Percentiles rank a stretch among this genome's conserved stretches.
These are phyloP conservation scores for Aphelocoma coerulescens DNA, from an alignment of 2,113 vertebrate genomes.

Conservation along the genomic window DNA sequence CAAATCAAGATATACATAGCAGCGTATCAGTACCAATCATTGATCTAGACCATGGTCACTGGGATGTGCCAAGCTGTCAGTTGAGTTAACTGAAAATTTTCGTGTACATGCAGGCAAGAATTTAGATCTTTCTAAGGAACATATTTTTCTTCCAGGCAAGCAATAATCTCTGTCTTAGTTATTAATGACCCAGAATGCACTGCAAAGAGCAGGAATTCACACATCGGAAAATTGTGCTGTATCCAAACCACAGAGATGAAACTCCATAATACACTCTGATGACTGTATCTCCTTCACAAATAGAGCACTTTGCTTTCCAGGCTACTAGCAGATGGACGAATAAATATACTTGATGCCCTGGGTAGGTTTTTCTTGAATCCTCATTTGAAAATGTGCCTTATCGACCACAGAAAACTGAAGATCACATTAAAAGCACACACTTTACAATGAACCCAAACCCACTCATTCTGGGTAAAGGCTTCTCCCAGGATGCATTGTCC, in stretches of 20 bases:
- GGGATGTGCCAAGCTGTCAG: background rate
- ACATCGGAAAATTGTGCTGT: background rate
- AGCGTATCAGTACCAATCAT: background rate
- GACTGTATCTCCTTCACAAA: background rate
- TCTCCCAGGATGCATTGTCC: too few species aligned
- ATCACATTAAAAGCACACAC: background rate
- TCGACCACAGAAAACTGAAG: background rate
- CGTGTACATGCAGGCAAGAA: background rate
- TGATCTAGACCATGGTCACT: background rate
- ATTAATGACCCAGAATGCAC: background rate
- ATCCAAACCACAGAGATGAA: background rate
- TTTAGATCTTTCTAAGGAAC: background rate
- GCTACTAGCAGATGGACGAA: background rate
- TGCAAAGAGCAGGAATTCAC: background rate
- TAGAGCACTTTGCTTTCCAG: background rate
- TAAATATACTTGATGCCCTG: background rate
- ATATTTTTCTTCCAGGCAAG: background rate
- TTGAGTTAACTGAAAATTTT: background rate
- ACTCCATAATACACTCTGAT: background rate
- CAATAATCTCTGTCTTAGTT: background rate
- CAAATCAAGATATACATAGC: fast-evolving
- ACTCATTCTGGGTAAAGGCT: background rate
- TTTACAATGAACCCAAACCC: background rate
- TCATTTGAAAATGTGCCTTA: background rate
- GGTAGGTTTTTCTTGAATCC: background rate